Base-by-base conservation (phyloP, 2,113 vertebrate species). In the Piprites chloris region DNA sequence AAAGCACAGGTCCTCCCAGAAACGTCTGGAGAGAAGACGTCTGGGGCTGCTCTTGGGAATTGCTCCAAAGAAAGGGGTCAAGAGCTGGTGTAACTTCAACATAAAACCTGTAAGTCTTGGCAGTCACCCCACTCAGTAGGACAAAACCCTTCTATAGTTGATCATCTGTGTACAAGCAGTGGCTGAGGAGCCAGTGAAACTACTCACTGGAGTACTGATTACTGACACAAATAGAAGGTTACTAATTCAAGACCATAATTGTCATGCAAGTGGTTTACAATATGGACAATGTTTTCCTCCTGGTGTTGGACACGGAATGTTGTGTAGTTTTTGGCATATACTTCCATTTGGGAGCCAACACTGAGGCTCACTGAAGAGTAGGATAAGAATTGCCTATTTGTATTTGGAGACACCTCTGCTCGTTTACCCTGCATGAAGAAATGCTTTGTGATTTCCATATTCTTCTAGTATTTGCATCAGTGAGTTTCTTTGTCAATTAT, bases 321-420 rank as follows among this genome's bases (percentile, higher is more conserved):
- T 89, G 58, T 93, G 72, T 74, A 50, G 74, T 7, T 94, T 96
- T 95, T 95, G 93, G 95, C 92, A 93, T 79, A 77, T 84, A 65
- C 58, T 77, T 94, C 18, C 15, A 28, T 75, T 81, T 41, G 55
- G 56, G 20, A 94, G 92, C 92, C 93, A 95, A 56, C 52, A 17
- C 9, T 73, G 55, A 75, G 24, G 41, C 42, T 90, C n/a, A 33
- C 61, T 83, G 75, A 58, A 76, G 79, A 75, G 32, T 5, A 82
- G 75, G 30, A 58, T 75, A 42, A 86, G 67, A 55, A 61, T 44
- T 9, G 10, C 73, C 71, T 95, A 21, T 74, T 88, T 85, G 9
- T 89, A 61, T 91, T 67, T 94, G 67, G 84, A 74, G 67, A 33
- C n/a, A 86, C 27, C 72, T 89, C 65, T 93, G 39, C 71, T 93